Base-by-base conservation (phyloP, 1,140 invertebrate species). In the Halyomorpha halys region DNA sequence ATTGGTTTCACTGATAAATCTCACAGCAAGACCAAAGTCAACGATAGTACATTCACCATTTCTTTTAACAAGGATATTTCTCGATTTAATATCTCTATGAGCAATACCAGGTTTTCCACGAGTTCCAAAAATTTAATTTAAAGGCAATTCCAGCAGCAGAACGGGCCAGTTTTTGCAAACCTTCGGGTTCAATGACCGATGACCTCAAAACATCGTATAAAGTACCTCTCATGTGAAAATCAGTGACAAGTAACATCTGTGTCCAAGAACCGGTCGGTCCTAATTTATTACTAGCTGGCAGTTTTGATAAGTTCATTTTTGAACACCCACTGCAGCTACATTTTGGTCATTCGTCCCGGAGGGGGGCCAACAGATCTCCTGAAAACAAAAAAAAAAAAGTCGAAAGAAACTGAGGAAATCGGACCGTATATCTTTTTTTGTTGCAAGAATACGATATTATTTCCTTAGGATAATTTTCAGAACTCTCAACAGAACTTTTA, bases 61-160 rank as follows among this genome's bases (percentile, higher is more conserved):
- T 3, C 82, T 78, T 74, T 96, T 96, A 0, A 97, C 93, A 23
- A 98, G 78, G 67, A 97, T 94, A 73, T 97, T 97, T 74, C 95
- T 93, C 70, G 88, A 91, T 74, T 97, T 98, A 64, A 98, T 91
- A 72, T 98, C 94, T 53, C 95, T 77, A 74, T 98, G 94, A 44
- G 91, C 89, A 66, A 96, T 94, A 21, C 90, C 90, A 3, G 91
- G 91, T 73, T 94, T 94, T 3, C 89, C 89, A 23, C 84, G 81
- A 0, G 90, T 94, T 15, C 92, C 91, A 72, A 90, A 88, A 61
- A 96, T 94, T 73, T 95, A 77, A 72, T 97, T 93, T 5, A 97
- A 77, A 76, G 23, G 87, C 84, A 44, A 96, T 74, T 0, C 92
- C 85, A 2, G 87, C 85, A 25, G 91, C 85, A 0, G 87, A 89